phyloP scores from a whole-genome alignment of 2,797 vertebrate species.

The Lepilemur ruficaudatus region DNA sequence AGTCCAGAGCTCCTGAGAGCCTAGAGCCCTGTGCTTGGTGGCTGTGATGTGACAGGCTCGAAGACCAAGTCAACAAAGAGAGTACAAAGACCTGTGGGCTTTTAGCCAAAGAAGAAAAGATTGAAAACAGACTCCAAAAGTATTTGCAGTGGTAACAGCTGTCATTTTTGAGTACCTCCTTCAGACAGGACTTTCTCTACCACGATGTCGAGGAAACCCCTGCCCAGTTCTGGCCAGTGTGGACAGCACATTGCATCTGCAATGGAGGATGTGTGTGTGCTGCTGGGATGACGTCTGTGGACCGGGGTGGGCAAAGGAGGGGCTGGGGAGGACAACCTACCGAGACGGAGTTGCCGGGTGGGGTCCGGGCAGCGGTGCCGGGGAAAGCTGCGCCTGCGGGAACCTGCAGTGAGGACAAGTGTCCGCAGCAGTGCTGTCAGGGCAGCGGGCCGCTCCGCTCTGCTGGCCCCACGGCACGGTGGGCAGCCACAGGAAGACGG shows the following conservation, averaged over 20 bases:
- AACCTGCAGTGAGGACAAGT: background rate
- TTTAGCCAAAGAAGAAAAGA: background rate
- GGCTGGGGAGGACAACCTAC: accelerated
- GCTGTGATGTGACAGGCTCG: background rate
- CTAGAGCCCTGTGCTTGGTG: background rate
- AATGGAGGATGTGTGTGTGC: background rate
- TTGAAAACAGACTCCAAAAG: background rate
- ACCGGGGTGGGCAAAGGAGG: background rate
- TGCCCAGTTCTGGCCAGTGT: background rate
- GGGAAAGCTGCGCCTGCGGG: background rate
- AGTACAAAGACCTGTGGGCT: background rate
- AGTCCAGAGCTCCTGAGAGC: background rate
- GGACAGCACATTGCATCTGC: background rate
- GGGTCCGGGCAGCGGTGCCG: background rate
- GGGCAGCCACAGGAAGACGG: background rate
- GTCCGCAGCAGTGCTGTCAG: background rate
- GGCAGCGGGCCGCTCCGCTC: too few species aligned
- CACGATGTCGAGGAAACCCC: background rate
- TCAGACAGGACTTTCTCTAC: background rate
- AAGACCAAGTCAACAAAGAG: background rate
- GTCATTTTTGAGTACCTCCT: background rate
- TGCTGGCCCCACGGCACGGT: background rate
- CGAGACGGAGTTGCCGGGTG: background rate
- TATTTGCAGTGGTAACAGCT: background rate
- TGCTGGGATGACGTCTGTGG: background rate